Conservation (phyloP, 1,140 invertebrate species). For the Diabrotica undecimpunctata region DNA sequence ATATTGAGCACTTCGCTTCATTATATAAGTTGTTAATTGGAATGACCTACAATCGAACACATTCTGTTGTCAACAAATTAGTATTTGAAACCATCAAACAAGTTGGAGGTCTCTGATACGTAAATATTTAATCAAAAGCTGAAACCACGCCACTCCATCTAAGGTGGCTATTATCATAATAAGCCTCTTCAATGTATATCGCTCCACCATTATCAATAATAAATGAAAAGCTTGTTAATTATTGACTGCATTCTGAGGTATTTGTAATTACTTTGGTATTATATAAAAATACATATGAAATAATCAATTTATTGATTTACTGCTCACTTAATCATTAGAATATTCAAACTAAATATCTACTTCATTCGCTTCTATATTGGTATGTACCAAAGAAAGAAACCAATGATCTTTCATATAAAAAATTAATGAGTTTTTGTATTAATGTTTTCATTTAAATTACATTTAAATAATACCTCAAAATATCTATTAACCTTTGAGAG, state of each 20-base stretch:
- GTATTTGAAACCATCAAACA: not conserved
- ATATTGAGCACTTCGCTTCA: not conserved
- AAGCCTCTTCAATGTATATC: not conserved
- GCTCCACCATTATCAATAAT: not conserved
- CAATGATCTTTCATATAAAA: too few relatives aligned
- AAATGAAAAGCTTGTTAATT: not conserved
- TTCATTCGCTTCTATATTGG: too few relatives aligned
- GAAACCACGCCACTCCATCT: not conserved
- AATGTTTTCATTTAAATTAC: too few relatives aligned
- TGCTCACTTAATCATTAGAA: too few relatives aligned
- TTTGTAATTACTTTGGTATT: not conserved
- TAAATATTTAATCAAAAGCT: slow-evolving; percentile 1
- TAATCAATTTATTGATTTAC: not conserved
- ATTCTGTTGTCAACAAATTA: not conserved
- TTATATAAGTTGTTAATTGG: not conserved
- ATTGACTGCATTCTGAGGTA: not conserved
- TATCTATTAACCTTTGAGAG: too few relatives aligned
- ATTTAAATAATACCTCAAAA: too few relatives aligned
- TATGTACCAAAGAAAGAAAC: too few relatives aligned
- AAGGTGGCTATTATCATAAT: not conserved
- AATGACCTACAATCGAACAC: not conserved
- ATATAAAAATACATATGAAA: not conserved
- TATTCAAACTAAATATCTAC: too few relatives aligned
- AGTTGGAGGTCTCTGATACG: not conserved
- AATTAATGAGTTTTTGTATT: too few relatives aligned